Conservation (phyloP, 2,797 vertebrate genomes). For the Australoheros facetus region DNA sequence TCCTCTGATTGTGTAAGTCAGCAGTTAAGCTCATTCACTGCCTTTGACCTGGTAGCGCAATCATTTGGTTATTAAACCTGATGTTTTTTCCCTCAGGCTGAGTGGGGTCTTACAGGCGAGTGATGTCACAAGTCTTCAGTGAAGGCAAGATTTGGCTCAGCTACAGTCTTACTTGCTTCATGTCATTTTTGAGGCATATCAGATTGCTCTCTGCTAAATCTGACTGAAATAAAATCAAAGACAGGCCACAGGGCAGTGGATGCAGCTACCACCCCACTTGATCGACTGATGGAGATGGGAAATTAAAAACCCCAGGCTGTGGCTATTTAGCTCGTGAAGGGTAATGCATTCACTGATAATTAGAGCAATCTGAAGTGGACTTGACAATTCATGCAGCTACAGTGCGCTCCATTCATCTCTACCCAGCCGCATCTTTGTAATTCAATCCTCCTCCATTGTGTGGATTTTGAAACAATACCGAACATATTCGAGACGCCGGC, state of each 20-base stretch:
- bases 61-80: slow-evolving; percentile 9
- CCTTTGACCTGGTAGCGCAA: slow-evolving; percentile 8
- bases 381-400: slow-evolving; percentile 64
- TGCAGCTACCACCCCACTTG: background rate
- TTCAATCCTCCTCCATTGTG: slow-evolving; percentile 69
- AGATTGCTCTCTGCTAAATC: background rate
- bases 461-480: slow-evolving; percentile 63
- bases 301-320: slow-evolving; percentile 22
- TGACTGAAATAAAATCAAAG: slow-evolving; percentile 17
- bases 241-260: background rate
- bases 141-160: background rate
- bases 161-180: background rate
- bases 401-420: slow-evolving; percentile 63
- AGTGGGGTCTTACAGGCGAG: background rate
- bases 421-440: slow-evolving; percentile 67
- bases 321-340: slow-evolving; percentile 37
- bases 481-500: slow-evolving; percentile 49
- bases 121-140: background rate
- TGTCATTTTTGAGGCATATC: background rate
- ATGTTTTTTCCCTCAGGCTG: background rate
- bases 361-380: slow-evolving; percentile 72
- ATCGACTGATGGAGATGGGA: slow-evolving; percentile 20
- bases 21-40: slow-evolving; percentile 46
- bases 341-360: slow-evolving; percentile 72
- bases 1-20: slow-evolving; percentile 53